Evolutionary conservation across 1,140 invertebrate species (phyloP), one percentile per base, ranked within the genome.

Genomic region (Propsilocerus akamusi): DNA sequence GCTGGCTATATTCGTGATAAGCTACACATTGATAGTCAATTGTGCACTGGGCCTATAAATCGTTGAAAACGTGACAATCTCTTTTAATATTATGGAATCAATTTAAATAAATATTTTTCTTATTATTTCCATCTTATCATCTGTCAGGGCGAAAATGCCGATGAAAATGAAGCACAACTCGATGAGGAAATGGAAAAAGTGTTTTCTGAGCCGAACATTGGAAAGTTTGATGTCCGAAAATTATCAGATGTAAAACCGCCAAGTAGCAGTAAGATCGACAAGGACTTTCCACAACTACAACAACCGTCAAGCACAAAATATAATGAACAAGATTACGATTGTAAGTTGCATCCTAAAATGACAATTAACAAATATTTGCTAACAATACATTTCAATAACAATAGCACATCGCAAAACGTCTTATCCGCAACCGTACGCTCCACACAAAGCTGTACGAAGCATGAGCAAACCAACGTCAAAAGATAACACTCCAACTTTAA

Each of bases 111-210:
- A 54, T 56, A 26, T 52, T 49, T 32, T 26, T 53, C n/a, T 37
- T 50, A 30, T 51, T 54, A 7, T 51, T 53, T 26, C 46, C 25
- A 12, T 14, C 52, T 54, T 50, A 4, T 49, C 71, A 64, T 57
- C 64, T 59, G 67, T 41, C 17, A 41, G 34, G 17, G 71, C 62
- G 71, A 71, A 55, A 68, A 75, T 74, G 72, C 72, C 60, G 62
- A 72, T 60, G 71, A 74, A 68, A 67, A 72, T 60, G 75, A 75
- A 62, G 74, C 78, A 53, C 72, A 76, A 54, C 66, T 83, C 65
- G 81, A 83, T 66, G 78, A 81, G 65, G 81, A 83, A 69, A 83
- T 82, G 74, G 80, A 81, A 61, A 83, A 83, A 66, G 78, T 83
- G 52, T 83, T 83, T 63, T 75, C 76, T 28, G 47, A 47, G n/a